Percentiles rank a stretch among this genome's conserved stretches.
Conservation (phyloP, 2,888 invertebrate species). For the Bugula neritina region DNA sequence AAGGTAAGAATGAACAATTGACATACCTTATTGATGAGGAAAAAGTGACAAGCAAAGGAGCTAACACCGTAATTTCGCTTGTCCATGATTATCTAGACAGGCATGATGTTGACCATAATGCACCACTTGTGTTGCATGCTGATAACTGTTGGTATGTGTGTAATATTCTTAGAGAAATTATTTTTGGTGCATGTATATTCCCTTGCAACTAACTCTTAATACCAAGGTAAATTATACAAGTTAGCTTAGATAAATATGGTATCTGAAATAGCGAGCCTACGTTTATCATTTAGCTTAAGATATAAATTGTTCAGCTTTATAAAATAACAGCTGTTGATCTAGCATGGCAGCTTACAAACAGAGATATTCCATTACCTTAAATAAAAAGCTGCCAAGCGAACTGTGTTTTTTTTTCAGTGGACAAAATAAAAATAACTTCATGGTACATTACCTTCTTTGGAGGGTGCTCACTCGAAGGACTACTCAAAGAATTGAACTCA, state of each 20-base stretch:
- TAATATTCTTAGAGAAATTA: no score
- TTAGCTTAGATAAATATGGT: no score
- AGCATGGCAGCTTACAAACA: no score
- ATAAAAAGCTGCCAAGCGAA: background rate
- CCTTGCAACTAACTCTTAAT: no score
- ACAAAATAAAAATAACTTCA: conserved; percentile 33
- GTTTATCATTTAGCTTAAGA: no score
- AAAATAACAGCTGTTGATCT: no score
- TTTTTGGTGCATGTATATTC: no score
- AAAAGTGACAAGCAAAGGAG: conserved; percentile 30
- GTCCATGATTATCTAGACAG: conserved; percentile 33
- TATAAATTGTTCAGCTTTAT: no score
- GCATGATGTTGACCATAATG: conserved; percentile 32
- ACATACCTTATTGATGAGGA: conserved; percentile 35
- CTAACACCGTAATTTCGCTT: conserved; percentile 32
- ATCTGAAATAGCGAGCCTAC: no score
- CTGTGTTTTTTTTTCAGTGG: conserved; percentile 28
- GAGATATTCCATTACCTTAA: no score
- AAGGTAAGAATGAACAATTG: conserved; percentile 31
- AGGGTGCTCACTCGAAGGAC: conserved; percentile 27
- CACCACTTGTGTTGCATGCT: conserved; percentile 30
- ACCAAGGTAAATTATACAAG: no score
- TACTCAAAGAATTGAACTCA: background rate
- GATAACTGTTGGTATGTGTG: conserved; percentile 34
- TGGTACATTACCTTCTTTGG: conserved; percentile 32